phyloP scores from a whole-genome alignment of 2,888 invertebrate species.

The Prionchulus punctatus region DNA sequence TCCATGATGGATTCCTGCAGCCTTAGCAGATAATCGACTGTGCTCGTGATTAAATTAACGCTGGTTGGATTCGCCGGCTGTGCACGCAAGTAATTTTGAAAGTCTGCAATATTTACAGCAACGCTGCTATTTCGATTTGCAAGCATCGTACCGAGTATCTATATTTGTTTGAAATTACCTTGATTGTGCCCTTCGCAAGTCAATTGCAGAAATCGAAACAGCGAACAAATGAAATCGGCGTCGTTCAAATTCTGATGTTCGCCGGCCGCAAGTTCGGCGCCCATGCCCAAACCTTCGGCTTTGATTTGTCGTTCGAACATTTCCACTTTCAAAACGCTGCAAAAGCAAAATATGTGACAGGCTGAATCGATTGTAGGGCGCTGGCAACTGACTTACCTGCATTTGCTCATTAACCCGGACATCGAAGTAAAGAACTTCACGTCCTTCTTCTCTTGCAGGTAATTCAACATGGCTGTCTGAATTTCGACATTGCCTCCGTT shows the following conservation, averaged over 20 bases:
- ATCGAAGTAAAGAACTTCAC: slow-evolving; percentile 99
- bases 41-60: slow-evolving; percentile 96
- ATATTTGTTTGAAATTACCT: too few species aligned
- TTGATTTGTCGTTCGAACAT: slow-evolving; percentile 98
- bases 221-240: slow-evolving; percentile 90
- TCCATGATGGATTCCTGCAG: slow-evolving; percentile 98
- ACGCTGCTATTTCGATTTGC: too few species aligned
- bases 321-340: slow-evolving; percentile 75
- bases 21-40: slow-evolving; percentile 89
- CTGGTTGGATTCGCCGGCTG: slow-evolving; percentile 99
- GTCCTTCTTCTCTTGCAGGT: slow-evolving; percentile 95
- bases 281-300: slow-evolving; percentile 76
- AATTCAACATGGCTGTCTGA: slow-evolving; percentile 93
- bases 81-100: slow-evolving; percentile 96
- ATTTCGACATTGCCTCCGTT: slow-evolving; percentile 94
- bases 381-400: too few species aligned
- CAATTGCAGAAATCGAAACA: slow-evolving; percentile 94
- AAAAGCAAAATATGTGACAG: too few species aligned
- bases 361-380: too few species aligned
- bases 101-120: slow-evolving; percentile 67
- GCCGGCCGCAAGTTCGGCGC: slow-evolving; percentile 77
- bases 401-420: slow-evolving; percentile 95
- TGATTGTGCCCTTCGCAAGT: slow-evolving; percentile 99
- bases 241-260: slow-evolving; percentile 96
- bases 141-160: too few species aligned